phyloP scores from a whole-genome alignment of 2,113 vertebrate species.

The Copsychus sechellarum region DNA sequence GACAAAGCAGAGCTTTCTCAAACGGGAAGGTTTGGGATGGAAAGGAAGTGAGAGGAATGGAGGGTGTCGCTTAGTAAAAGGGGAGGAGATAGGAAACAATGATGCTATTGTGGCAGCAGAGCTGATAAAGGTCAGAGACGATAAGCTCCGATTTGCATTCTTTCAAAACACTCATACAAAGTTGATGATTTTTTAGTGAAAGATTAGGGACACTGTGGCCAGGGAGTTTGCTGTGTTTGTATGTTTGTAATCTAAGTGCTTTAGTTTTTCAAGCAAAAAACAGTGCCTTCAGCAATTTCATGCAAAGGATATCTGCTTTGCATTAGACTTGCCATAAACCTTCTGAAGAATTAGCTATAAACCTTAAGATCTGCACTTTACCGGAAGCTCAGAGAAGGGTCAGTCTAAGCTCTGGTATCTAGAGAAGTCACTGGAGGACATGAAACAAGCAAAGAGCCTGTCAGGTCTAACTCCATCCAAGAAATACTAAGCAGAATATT shows the following conservation, averaged over 20 bases:
- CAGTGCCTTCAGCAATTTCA: neutral
- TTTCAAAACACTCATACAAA: neutral
- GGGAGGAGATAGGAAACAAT: conserved; percentile 20
- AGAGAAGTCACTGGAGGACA: neutral
- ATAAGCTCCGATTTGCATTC: conserved; percentile 24
- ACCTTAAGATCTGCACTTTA: neutral
- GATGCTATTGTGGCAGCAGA: conserved; percentile 3
- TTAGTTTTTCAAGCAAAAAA: neutral
- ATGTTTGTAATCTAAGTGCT: neutral
- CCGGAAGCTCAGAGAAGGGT: neutral
- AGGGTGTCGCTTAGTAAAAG: neutral
- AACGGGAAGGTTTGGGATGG: neutral
- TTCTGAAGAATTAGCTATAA: conserved; percentile 11
- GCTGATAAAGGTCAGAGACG: neutral
- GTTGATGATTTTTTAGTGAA: neutral
- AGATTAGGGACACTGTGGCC: neutral
- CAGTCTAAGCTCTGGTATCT: neutral
- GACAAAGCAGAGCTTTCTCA: conserved; percentile 11
- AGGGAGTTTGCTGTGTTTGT: neutral
- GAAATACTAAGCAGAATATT: neutral
- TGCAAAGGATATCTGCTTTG: conserved; percentile 10
- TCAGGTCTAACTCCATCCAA: neutral
- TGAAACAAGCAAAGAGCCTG: neutral
- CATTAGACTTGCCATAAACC: neutral
- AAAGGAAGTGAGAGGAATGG: conserved; percentile 28